Conservation (phyloP, 2,888 invertebrate genomes). For the Perithous albicinctus region DNA sequence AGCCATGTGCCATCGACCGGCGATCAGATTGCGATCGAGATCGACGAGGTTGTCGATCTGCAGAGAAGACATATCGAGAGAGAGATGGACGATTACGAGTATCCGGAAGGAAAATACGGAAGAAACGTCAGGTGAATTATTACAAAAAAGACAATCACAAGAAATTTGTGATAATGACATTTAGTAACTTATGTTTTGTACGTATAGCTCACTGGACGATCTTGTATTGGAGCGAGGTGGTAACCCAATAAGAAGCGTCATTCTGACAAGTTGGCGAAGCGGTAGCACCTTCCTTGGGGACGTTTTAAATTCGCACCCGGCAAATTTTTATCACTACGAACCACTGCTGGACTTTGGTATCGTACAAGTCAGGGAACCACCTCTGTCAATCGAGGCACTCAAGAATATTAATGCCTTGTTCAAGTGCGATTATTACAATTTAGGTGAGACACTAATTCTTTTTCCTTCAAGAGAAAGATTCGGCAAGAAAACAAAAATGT, state of each 20-base stretch:
- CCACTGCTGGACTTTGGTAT: slow-evolving; percentile 94
- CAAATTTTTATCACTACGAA: slow-evolving; percentile 96
- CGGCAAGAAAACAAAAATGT: too few species aligned
- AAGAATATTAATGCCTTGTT: slow-evolving; percentile 90
- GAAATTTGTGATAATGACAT: neutral
- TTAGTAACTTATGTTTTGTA: slow-evolving; percentile 1
- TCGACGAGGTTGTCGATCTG: slow-evolving; percentile 87
- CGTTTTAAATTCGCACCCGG: slow-evolving; percentile 93
- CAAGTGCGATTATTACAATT: slow-evolving; percentile 90
- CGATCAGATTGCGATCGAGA: slow-evolving; percentile 82
- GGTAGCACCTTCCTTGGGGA: slow-evolving; percentile 96
- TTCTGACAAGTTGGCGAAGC: slow-evolving; percentile 95
- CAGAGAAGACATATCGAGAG: slow-evolving; percentile 86
- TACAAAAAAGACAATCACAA: neutral
- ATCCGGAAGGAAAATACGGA: slow-evolving; percentile 86
- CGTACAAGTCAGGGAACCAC: slow-evolving; percentile 91
- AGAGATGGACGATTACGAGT: slow-evolving; percentile 88
- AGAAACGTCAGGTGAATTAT: slow-evolving; percentile 84
- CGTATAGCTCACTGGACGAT: slow-evolving; percentile 87
- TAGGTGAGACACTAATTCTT: slow-evolving; percentile 85
- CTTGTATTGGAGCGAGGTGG: slow-evolving; percentile 90
- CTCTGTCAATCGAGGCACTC: slow-evolving; percentile 89
- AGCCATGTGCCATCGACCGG: slow-evolving; percentile 4
- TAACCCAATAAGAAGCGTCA: slow-evolving; percentile 90
- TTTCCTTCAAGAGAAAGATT: too few species aligned